These are phyloP conservation scores for Drosophila persimilis DNA, from an alignment of 1,140 invertebrate genomes.

Conservation along the genomic window DNA sequence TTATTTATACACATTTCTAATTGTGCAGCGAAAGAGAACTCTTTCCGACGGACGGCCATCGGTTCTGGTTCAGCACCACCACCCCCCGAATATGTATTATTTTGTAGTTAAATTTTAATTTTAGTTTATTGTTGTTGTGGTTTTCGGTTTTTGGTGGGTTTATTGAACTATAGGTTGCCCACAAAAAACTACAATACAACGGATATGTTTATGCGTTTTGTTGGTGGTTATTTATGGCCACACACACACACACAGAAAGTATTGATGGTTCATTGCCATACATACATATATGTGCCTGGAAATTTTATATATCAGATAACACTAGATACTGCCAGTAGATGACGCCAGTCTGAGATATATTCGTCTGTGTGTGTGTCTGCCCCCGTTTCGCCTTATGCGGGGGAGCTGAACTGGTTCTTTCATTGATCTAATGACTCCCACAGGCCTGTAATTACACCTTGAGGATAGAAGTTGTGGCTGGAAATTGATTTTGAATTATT, in stretches of 20 bases:
- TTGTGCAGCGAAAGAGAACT: constrained; percentile 28
- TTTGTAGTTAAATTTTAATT: constrained; percentile 56
- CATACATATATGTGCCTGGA: constrained; percentile 13
- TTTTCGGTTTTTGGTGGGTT: constrained; percentile 40
- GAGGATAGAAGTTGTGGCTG: constrained; percentile 5
- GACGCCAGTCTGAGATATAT: too few species aligned
- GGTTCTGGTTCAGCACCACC: constrained; percentile 42
- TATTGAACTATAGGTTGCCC: constrained; percentile 57
- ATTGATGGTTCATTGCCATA: constrained; percentile 48
- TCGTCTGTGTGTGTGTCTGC: too few species aligned
- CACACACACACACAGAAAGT: constrained; percentile 1
- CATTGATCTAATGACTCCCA: constrained; percentile 41
- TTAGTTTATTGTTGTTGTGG: constrained; percentile 20
- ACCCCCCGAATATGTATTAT: constrained; percentile 31
- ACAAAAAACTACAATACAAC: constrained; percentile 4
- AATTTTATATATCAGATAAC: constrained; percentile 24
- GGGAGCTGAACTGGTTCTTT: constrained; percentile 14
- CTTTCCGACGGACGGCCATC: not conserved
- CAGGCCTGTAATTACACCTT: constrained; percentile 23
- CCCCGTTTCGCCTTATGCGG: not conserved
- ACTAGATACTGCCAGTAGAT: not conserved
- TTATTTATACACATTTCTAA: constrained; percentile 44
- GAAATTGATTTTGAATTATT: constrained; percentile 7
- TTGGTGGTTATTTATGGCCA: constrained; percentile 59
- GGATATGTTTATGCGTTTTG: constrained; percentile 51